Conservation (phyloP, 2,797 vertebrate species). For the Hypotaenidia okinawae region DNA sequence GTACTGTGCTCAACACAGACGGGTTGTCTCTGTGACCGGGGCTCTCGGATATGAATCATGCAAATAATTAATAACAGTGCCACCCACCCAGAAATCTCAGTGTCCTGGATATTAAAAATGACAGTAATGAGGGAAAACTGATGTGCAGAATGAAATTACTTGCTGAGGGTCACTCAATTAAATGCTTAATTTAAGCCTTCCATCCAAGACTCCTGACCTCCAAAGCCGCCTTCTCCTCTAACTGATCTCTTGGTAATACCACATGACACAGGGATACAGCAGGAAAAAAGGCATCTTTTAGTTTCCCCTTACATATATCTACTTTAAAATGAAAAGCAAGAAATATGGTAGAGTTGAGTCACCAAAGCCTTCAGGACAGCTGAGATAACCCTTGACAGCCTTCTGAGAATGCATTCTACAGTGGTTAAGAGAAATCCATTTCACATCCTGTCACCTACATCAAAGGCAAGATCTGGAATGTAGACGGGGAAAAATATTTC, state of each 20-base stretch:
- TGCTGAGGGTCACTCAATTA: background rate
- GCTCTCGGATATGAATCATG: background rate
- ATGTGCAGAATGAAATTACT: background rate
- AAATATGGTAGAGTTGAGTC: background rate
- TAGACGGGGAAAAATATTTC: background rate
- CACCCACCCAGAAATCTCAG: background rate
- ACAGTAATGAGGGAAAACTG: background rate
- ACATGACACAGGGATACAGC: background rate
- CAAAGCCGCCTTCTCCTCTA: background rate
- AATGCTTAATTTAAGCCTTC: background rate
- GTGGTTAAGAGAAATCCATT: background rate
- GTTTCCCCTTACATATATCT: background rate
- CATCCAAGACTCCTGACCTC: background rate
- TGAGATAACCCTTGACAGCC: background rate
- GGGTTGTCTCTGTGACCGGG: background rate
- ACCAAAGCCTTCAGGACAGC: background rate
- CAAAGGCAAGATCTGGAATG: background rate
- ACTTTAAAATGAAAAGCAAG: background rate
- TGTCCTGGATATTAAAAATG: background rate
- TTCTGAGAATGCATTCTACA: fast-evolving
- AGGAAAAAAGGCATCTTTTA: fast-evolving
- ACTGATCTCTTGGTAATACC: background rate
- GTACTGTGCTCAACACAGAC: background rate
- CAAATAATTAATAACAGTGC: slow-evolving; percentile 26
- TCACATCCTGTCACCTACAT: background rate